phyloP scores from a whole-genome alignment of 2,113 vertebrate genomes.

The Sigmodon hispidus region DNA sequence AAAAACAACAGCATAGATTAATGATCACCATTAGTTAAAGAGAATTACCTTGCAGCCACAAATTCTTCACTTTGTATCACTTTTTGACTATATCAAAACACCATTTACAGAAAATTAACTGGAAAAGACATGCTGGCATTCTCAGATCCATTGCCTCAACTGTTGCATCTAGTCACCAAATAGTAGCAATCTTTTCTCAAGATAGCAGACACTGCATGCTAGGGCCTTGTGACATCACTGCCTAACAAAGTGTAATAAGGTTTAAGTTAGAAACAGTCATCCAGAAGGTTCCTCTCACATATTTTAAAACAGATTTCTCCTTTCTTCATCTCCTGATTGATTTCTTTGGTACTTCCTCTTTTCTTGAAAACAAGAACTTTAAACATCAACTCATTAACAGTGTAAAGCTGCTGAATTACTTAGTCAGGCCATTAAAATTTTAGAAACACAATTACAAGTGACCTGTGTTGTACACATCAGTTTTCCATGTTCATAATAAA shows the following conservation, averaged over 20 bases:
- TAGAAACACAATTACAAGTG: neutral
- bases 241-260: neutral
- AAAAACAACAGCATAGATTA: constrained; percentile 60
- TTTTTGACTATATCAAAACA: constrained; percentile 71
- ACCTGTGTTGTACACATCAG: neutral
- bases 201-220: neutral
- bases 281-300: constrained; percentile 8
- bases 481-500: constrained; percentile 18
- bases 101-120: constrained; percentile 71
- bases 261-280: neutral
- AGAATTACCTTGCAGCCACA: constrained; percentile 70
- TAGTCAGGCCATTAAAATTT: neutral
- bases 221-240: neutral
- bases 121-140: constrained; percentile 7
- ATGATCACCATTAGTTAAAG: constrained; percentile 70
- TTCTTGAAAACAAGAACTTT: neutral
- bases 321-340: neutral
- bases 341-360: neutral
- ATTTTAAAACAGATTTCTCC: neutral
- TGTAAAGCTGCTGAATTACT: constrained; percentile 1
- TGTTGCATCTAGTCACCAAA: constrained; percentile 49
- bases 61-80: constrained; percentile 60
- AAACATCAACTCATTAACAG: neutral
- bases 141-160: constrained; percentile 36
- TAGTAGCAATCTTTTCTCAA: neutral